phyloP scores from a whole-genome alignment of 2,797 vertebrate genomes.

The Phaenicophaeus curvirostris region DNA sequence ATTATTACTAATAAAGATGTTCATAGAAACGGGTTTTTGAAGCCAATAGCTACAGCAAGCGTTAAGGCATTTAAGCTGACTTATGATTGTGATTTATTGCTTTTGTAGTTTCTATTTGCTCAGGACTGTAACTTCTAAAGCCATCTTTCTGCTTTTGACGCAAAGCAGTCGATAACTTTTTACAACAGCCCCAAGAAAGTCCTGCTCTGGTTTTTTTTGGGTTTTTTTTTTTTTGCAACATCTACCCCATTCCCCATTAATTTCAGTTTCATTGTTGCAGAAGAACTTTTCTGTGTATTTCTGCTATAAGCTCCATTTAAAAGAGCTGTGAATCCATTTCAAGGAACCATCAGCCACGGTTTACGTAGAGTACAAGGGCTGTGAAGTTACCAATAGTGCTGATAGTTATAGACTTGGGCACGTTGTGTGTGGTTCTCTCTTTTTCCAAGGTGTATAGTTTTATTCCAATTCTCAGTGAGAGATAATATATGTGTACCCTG shows the following conservation, averaged over 20 bases:
- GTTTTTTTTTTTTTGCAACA: constrained; percentile 54
- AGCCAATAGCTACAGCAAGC: constrained; percentile 62
- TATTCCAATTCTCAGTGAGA: not conserved
- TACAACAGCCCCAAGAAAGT: constrained; percentile 23
- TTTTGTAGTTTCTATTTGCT: constrained; percentile 71
- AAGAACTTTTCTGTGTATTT: constrained; percentile 18
- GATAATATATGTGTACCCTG: not conserved
- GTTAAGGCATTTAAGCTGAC: constrained; percentile 79
- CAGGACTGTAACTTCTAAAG: constrained; percentile 70
- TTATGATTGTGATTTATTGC: constrained; percentile 87
- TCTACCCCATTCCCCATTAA: constrained; percentile 62
- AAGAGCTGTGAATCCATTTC: not conserved
- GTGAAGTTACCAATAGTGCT: not conserved
- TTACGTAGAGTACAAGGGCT: not conserved
- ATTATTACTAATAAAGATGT: constrained; percentile 63
- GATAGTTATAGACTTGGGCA: not conserved
- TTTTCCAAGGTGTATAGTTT: not conserved
- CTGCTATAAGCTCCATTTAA: constrained; percentile 3
- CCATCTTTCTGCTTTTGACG: constrained; percentile 66
- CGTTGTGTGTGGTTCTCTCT: not conserved
- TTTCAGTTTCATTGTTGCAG: constrained; percentile 53
- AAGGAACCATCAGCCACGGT: not conserved
- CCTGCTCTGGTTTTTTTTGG: no score
- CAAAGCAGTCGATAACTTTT: constrained; percentile 64
- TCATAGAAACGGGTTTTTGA: constrained; percentile 54